phyloP scores from a whole-genome alignment of 2,797 vertebrate species.

The Tiaroga cobitis region DNA sequence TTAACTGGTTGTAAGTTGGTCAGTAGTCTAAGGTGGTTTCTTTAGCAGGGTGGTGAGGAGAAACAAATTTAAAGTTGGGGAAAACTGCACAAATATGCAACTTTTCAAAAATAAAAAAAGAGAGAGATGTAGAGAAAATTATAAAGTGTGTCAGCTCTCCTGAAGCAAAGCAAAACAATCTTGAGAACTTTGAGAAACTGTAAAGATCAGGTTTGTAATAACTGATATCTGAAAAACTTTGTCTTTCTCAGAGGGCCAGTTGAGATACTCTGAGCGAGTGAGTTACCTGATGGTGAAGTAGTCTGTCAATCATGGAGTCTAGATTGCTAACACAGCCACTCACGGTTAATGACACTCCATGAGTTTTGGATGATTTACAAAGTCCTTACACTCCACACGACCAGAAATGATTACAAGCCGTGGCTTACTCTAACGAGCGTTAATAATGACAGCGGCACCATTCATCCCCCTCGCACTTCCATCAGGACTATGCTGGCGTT shows the following conservation, averaged over 20 bases:
- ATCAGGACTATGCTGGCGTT: constrained; percentile 27
- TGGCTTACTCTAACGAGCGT: constrained; percentile 25
- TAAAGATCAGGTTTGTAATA: constrained; percentile 45
- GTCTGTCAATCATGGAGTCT: constrained; percentile 46
- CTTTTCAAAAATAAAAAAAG: neutral
- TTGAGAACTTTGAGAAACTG: constrained; percentile 24
- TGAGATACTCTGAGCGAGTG: too few relatives aligned
- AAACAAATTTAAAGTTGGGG: neutral
- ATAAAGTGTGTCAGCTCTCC: neutral
- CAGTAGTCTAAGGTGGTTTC: neutral
- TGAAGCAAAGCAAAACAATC: neutral
- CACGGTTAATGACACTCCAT: constrained; percentile 44
- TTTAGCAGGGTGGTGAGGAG: neutral
- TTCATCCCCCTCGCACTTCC: constrained; percentile 41
- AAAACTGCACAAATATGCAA: neutral
- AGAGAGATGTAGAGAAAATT: neutral
- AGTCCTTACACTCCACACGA: constrained; percentile 40
- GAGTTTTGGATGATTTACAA: constrained; percentile 39
- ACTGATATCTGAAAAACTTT: constrained; percentile 21
- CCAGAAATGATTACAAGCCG: constrained; percentile 50
- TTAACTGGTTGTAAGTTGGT: neutral
- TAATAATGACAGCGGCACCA: constrained; percentile 49
- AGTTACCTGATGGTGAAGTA: constrained; percentile 30
- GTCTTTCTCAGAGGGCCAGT: too few relatives aligned
- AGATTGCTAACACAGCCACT: constrained; percentile 30